Evolutionary conservation across 1,140 invertebrate species (phyloP).

Genomic region (Diorhabda carinulata): DNA sequence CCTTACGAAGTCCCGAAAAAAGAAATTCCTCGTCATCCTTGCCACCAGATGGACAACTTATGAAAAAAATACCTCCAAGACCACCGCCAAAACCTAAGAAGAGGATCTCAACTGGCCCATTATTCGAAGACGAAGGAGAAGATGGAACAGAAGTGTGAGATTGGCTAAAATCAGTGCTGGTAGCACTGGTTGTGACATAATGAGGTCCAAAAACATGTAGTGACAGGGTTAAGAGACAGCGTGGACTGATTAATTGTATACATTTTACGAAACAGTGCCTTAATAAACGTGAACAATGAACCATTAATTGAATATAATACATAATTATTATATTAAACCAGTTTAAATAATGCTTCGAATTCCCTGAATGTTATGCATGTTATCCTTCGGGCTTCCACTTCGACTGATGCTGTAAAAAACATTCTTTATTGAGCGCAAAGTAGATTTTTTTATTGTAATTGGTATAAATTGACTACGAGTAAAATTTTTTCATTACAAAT

Average conservation of each 20-base stretch:
- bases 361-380: constrained; percentile 19
- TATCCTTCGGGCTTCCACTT: constrained; percentile 20
- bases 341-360: constrained; percentile 16
- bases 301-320: constrained; percentile 3
- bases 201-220: constrained; percentile 18
- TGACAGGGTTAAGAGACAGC: constrained; percentile 6
- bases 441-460: constrained; percentile 6
- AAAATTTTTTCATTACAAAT: too few species aligned
- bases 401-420: constrained; percentile 17
- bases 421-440: constrained; percentile 8
- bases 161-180: constrained; percentile 45
- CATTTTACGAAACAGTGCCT: constrained; percentile 16
- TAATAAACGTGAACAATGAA: constrained; percentile 12
- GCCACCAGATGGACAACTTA: constrained; percentile 14
- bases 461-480: too few species aligned
- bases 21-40: constrained; percentile 33
- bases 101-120: constrained; percentile 54
- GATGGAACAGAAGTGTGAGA: constrained; percentile 79
- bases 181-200: constrained; percentile 37
- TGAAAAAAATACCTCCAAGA: constrained; percentile 69
- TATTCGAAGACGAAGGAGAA: constrained; percentile 81
- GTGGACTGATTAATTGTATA: constrained; percentile 7
- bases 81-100: constrained; percentile 80
- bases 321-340: constrained; percentile 1
- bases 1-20: constrained; percentile 34